Evolutionary conservation across 2,888 invertebrate genomes (phyloP).

Genomic region (Netelia melanura): DNA sequence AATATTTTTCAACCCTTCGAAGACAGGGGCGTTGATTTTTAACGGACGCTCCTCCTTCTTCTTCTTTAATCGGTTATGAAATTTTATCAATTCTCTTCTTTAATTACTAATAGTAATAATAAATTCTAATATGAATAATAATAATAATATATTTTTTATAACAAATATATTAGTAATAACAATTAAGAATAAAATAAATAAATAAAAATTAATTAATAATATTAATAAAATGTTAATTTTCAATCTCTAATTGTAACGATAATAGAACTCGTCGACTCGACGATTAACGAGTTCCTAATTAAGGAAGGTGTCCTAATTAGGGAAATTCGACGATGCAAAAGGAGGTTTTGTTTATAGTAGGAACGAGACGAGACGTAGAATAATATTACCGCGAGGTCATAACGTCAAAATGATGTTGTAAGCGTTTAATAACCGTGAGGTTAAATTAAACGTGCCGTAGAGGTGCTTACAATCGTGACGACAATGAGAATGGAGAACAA

Average conservation of each 20-base stretch:
- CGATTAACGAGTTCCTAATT: background rate
- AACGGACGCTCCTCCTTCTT: background rate
- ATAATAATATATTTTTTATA: too few relatives aligned
- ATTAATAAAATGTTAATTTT: too few relatives aligned
- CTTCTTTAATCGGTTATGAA: background rate
- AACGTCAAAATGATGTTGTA: too few relatives aligned
- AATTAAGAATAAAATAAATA: too few relatives aligned
- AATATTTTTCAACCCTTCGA: background rate
- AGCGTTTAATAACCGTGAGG: background rate
- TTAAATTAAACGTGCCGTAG: conserved; percentile 1
- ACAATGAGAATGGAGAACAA: conserved; percentile 83
- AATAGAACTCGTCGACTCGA: background rate
- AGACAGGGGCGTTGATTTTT: background rate
- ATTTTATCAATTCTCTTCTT: too few relatives aligned
- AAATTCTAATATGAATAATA: too few relatives aligned
- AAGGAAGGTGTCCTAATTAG: background rate
- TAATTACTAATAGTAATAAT: too few relatives aligned
- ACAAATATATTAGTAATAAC: too few relatives aligned
- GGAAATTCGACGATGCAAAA: background rate
- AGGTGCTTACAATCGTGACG: conserved; percentile 82
- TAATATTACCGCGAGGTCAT: too few relatives aligned
- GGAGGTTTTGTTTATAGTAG: background rate
- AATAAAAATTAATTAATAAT: too few relatives aligned
- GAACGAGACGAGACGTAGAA: background rate
- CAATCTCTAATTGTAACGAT: background rate